Evolutionary conservation across 2,888 invertebrate genomes (phyloP).

Genomic region (Pseudolycoriella hygida): DNA sequence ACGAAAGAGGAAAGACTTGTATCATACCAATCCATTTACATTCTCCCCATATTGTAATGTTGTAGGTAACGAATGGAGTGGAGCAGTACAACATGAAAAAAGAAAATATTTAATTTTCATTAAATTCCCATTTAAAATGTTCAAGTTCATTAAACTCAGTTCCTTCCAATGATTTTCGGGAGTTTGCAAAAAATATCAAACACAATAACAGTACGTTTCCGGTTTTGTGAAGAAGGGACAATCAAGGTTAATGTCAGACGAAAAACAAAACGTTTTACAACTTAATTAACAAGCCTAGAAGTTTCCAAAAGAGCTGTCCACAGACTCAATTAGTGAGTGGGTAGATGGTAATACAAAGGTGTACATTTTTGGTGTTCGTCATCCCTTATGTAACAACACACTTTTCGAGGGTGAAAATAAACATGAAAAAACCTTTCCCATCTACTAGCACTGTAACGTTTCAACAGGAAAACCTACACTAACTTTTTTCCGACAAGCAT

Average conservation of each 20-base stretch:
- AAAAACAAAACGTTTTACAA: constrained; percentile 1
- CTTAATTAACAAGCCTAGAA: background rate
- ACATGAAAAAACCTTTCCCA: too few relatives aligned
- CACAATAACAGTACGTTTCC: background rate
- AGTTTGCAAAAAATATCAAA: too few relatives aligned
- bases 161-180: constrained; percentile 1
- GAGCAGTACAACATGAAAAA: background rate
- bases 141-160: constrained; percentile 1
- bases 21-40: too few relatives aligned
- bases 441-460: too few relatives aligned
- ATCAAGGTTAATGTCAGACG: background rate
- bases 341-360: too few relatives aligned
- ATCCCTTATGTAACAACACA: too few relatives aligned
- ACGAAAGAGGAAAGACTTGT: background rate
- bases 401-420: too few relatives aligned
- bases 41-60: too few relatives aligned
- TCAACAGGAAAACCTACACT: too few relatives aligned
- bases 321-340: constrained; percentile 1
- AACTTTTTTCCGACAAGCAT: too few relatives aligned
- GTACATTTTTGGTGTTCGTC: too few relatives aligned
- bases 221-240: background rate
- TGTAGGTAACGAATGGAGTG: too few relatives aligned
- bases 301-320: background rate
- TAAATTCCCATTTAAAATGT: background rate
- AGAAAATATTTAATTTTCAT: constrained; percentile 3